Conservation (phyloP, 2,888 invertebrate genomes). For the Apotomis capreana region DNA sequence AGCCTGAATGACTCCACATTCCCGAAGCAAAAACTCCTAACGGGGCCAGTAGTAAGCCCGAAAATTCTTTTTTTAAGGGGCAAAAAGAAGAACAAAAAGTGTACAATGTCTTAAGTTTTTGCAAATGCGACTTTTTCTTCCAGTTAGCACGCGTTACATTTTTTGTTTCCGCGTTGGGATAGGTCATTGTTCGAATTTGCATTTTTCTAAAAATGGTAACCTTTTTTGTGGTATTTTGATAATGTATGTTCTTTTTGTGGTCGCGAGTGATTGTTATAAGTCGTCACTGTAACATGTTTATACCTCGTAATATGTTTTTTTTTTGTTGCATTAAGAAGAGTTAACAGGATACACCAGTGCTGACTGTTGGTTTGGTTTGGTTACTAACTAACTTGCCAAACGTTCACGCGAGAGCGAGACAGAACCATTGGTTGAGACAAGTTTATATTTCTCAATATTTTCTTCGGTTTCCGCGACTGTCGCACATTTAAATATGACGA, state of each 20-base stretch:
- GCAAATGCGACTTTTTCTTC: conserved; percentile 77
- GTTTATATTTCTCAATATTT: no score
- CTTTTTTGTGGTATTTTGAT: conserved; percentile 8
- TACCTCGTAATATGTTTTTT: no score
- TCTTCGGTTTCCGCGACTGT: no score
- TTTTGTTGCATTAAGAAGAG: no score
- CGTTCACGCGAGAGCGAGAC: no score
- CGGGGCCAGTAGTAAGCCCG: conserved; percentile 67
- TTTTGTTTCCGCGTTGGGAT: conserved; percentile 58
- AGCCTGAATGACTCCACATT: conserved; percentile 25
- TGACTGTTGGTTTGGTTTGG: no score
- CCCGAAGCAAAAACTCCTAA: conserved; percentile 72
- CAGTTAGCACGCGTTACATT: conserved; percentile 72
- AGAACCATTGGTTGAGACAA: no score
- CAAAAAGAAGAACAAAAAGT: conserved; percentile 75
- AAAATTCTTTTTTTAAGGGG: conserved; percentile 67
- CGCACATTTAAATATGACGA: no score
- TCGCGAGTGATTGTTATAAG: not conserved
- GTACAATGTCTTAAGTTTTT: conserved; percentile 72
- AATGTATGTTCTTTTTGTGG: not conserved
- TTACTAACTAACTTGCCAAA: no score
- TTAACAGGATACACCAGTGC: no score
- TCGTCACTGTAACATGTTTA: not conserved
- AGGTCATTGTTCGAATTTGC: conserved; percentile 57
- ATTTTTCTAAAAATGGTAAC: conserved; percentile 41